A percentile compares a stretch with the other conserved stretches of the same genome.
Conservation (phyloP, 2,888 invertebrate genomes). For the Rhamnusium bicolor region DNA sequence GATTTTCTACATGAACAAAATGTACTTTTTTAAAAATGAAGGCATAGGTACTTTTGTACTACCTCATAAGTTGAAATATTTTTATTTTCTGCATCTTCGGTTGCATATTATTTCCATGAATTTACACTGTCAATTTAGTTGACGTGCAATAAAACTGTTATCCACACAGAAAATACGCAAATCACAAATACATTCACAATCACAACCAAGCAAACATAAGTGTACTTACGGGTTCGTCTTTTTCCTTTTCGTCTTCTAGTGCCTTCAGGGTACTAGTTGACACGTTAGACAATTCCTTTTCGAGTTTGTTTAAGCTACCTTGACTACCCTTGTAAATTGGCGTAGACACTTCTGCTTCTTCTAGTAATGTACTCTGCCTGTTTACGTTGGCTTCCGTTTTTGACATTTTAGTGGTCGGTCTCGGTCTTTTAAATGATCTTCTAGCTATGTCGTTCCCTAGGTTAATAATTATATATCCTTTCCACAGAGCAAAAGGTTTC, state of each 20-base stretch:
- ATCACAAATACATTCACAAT: constrained; percentile 4
- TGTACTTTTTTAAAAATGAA: no score
- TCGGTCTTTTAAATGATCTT: constrained; percentile 78
- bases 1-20: no score
- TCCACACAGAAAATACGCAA: not conserved
- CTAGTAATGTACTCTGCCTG: constrained; percentile 66
- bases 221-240: constrained; percentile 52
- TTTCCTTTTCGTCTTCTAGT: constrained; percentile 51
- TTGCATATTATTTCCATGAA: no score
- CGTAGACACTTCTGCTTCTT: constrained; percentile 64
- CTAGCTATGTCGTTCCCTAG: constrained; percentile 82
- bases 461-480: constrained; percentile 35
- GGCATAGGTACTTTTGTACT: no score
- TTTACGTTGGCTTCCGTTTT: constrained; percentile 70
- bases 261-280: constrained; percentile 61
- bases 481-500: constrained; percentile 5
- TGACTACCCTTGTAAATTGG: constrained; percentile 58
- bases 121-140: no score
- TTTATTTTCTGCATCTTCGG: no score
- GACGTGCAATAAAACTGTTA: not conserved
- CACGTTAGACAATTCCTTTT: constrained; percentile 65
- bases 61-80: no score
- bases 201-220: constrained; percentile 8
- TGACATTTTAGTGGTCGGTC: constrained; percentile 62
- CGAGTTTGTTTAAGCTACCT: constrained; percentile 64